Evolutionary conservation across 2,888 invertebrate species (phyloP).

Genomic region (Cerastis rubricosa): DNA sequence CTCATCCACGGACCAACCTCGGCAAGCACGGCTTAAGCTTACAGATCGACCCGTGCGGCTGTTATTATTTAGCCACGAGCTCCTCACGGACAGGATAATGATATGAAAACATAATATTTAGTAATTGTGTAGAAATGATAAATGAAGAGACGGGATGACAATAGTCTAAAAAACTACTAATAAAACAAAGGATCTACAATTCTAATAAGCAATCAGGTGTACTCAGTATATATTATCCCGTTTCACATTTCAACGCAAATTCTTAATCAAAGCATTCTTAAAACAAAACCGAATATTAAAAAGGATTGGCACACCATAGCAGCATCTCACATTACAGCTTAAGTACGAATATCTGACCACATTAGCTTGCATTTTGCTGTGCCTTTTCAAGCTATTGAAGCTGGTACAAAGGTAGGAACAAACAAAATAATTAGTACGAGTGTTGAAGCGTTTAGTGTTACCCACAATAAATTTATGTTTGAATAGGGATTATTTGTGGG

Average conservation of each 20-base stretch:
- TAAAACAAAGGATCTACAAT: neutral
- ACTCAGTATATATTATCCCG: neutral
- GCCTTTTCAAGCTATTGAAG: slow-evolving; percentile 51
- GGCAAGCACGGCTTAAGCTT: too few species aligned
- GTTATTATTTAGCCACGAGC: too few species aligned
- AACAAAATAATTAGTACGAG: slow-evolving; percentile 88
- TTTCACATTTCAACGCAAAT: slow-evolving; percentile 24
- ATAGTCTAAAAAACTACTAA: too few species aligned
- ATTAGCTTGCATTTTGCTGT: slow-evolving; percentile 79
- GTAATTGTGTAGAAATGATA: too few species aligned
- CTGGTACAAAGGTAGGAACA: slow-evolving; percentile 54
- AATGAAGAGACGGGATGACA: too few species aligned
- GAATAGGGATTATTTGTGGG: slow-evolving; percentile 71
- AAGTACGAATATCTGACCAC: slow-evolving; percentile 73
- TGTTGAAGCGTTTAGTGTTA: slow-evolving; percentile 84
- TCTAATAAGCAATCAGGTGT: slow-evolving; percentile 36
- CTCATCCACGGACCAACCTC: too few species aligned
- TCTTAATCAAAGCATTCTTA: slow-evolving; percentile 29
- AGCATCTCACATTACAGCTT: slow-evolving; percentile 65
- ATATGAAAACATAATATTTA: too few species aligned
- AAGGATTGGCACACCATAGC: slow-evolving; percentile 46
- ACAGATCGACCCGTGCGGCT: too few species aligned
- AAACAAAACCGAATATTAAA: slow-evolving; percentile 36
- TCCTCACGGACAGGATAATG: too few species aligned
- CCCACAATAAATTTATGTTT: slow-evolving; percentile 78